phyloP scores from a whole-genome alignment of 2,113 vertebrate genomes.

The Pachycephala philippinensis region DNA sequence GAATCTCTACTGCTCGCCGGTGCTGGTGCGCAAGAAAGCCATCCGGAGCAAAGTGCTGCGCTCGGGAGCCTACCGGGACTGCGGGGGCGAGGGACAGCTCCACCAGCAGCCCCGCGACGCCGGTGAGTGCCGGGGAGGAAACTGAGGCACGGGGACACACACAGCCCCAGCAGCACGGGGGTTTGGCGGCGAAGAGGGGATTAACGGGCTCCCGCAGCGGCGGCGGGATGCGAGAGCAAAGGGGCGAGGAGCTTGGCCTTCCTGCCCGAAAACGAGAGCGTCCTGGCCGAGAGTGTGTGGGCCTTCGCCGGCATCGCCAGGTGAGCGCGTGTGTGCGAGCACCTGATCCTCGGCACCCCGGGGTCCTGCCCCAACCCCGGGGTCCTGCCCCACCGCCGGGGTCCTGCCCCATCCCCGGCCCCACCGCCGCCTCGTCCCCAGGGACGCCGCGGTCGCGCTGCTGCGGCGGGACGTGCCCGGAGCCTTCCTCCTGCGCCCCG shows the following conservation, averaged over 20 bases:
- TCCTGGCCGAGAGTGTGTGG: conserved; percentile 87
- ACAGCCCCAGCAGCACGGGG: rapidly evolving
- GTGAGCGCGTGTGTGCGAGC: conserved; percentile 41
- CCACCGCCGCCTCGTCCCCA: neutral
- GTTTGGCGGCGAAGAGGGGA: rapidly evolving
- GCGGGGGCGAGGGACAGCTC: conserved; percentile 80
- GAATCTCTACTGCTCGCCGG: conserved; percentile 81
- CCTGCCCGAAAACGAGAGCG: conserved; percentile 82
- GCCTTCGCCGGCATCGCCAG: conserved; percentile 83
- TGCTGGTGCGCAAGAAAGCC: conserved; percentile 89
- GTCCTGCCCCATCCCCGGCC: neutral
- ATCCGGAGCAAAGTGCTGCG: conserved; percentile 90
- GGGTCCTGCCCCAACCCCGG: rapidly evolving
- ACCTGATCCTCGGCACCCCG: rapidly evolving
- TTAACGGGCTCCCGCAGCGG: neutral
- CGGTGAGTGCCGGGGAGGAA: conserved; percentile 42
- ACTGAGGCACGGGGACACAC: neutral
- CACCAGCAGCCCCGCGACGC: conserved; percentile 79
- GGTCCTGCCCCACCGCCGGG: neutral
- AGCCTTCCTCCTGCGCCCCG: conserved; percentile 83
- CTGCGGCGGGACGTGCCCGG: conserved; percentile 83
- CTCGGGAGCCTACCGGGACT: conserved; percentile 91
- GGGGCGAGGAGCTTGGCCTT: conserved; percentile 29
- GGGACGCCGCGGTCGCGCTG: conserved; percentile 78
- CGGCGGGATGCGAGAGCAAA: conserved; percentile 54